Percentiles rank a stretch among this genome's conserved stretches.
phyloP scores from a whole-genome alignment of 53 echinoderm and acorn worm genomes.

The Arbacia lixula region DNA sequence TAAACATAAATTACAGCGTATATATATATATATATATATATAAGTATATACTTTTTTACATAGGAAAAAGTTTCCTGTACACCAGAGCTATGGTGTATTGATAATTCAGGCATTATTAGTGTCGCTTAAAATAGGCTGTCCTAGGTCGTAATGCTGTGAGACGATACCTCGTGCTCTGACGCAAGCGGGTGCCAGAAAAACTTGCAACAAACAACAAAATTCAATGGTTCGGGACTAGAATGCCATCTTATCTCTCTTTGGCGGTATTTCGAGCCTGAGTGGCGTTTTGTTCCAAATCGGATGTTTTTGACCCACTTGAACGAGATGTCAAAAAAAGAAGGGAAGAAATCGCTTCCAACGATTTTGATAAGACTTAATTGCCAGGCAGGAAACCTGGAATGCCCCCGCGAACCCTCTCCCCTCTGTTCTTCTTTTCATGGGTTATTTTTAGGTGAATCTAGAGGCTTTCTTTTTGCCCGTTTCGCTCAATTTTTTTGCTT shows the following conservation, averaged over 20 bases:
- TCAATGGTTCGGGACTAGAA: slow-evolving; percentile 26
- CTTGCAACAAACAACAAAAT: slow-evolving; percentile 37
- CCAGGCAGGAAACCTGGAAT: slow-evolving; percentile 25
- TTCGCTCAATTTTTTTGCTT: not conserved
- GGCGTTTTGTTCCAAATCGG: slow-evolving; percentile 53
- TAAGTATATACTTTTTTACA: slow-evolving; percentile 22
- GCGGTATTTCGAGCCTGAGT: slow-evolving; percentile 35
- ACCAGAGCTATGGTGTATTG: slow-evolving; percentile 28
- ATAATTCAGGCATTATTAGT: slow-evolving; percentile 47
- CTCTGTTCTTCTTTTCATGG: slow-evolving; percentile 3
- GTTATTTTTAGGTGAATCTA: slow-evolving; percentile 17
- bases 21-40: slow-evolving; percentile 23
- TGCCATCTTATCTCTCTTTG: slow-evolving; percentile 35
- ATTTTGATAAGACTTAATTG: slow-evolving; percentile 8
- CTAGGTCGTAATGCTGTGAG: not conserved
- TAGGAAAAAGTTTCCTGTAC: slow-evolving; percentile 34
- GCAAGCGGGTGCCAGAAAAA: slow-evolving; percentile 14
- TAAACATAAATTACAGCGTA: slow-evolving; percentile 43
- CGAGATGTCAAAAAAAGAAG: not conserved
- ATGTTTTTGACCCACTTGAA: slow-evolving; percentile 55
- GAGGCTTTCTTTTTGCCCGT: slow-evolving; percentile 1
- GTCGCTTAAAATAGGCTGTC: slow-evolving; percentile 49
- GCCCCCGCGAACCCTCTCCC: slow-evolving; percentile 5
- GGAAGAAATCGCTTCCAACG: not conserved
- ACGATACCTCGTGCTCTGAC: slow-evolving; percentile 34